Conservation (phyloP, 1,140 invertebrate genomes). For the Neodiprion pinetum region DNA sequence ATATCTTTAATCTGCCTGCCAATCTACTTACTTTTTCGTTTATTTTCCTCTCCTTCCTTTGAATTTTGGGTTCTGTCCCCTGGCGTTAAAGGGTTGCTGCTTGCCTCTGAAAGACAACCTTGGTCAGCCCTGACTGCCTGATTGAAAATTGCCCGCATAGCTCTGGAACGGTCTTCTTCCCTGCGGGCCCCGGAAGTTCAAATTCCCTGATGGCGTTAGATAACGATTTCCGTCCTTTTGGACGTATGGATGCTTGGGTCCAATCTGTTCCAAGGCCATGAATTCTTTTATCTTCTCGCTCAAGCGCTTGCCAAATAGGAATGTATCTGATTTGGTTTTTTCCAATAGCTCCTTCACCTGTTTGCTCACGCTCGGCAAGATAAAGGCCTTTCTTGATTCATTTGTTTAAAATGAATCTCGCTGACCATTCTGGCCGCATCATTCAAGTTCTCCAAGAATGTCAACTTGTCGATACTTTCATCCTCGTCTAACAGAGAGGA, state of each 20-base stretch:
- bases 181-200: slow-evolving; percentile 22
- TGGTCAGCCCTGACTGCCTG: slow-evolving; percentile 11
- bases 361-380: slow-evolving; percentile 17
- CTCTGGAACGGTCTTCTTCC: neutral
- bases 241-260: slow-evolving; percentile 10
- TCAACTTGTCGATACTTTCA: slow-evolving; percentile 25
- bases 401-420: slow-evolving; percentile 16
- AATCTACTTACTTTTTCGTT: slow-evolving; percentile 24
- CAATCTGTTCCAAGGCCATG: slow-evolving; percentile 26
- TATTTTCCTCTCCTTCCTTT: slow-evolving; percentile 16
- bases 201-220: slow-evolving; percentile 17
- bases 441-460: slow-evolving; percentile 25
- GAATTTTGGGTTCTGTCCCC: slow-evolving; percentile 12
- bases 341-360: neutral
- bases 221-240: neutral
- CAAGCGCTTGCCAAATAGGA: slow-evolving; percentile 29
- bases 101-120: slow-evolving; percentile 18
- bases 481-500: slow-evolving; percentile 21
- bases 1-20: slow-evolving; percentile 31
- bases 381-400: slow-evolving; percentile 28
- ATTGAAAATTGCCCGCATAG: slow-evolving; percentile 10
- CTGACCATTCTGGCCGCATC: slow-evolving; percentile 29
- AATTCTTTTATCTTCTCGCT: slow-evolving; percentile 31
- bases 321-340: slow-evolving; percentile 10
- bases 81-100: slow-evolving; percentile 18